Conservation (phyloP, 1,140 invertebrate genomes). For the Saxidomus purpurata region DNA sequence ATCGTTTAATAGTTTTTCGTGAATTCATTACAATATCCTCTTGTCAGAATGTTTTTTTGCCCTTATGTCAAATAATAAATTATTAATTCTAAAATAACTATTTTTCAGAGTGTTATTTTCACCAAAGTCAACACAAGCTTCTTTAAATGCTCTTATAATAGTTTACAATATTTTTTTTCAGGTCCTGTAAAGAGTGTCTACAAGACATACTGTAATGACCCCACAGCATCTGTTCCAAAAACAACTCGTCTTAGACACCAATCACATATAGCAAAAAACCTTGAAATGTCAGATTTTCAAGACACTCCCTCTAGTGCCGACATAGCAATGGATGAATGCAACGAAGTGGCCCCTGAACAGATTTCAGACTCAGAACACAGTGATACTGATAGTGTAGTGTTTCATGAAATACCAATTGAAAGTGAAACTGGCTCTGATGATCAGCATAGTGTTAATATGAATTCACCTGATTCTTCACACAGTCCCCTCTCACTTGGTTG, state of each 20-base stretch:
- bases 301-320: neutral
- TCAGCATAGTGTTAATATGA: constrained; percentile 31
- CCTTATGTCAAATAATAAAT: too few relatives aligned
- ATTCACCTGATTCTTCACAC: too few relatives aligned
- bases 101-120: too few relatives aligned
- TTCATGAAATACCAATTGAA: constrained; percentile 35
- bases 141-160: too few relatives aligned
- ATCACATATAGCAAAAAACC: constrained; percentile 28
- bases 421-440: constrained; percentile 21
- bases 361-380: constrained; percentile 40
- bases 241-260: constrained; percentile 34
- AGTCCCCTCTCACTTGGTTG: constrained; percentile 30
- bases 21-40: too few relatives aligned
- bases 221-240: constrained; percentile 30
- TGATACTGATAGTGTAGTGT: constrained; percentile 40
- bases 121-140: too few relatives aligned
- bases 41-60: too few relatives aligned
- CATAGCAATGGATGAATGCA: constrained; percentile 20
- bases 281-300: constrained; percentile 36
- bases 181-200: constrained; percentile 37
- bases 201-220: constrained; percentile 44
- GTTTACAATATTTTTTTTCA: too few relatives aligned
- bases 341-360: constrained; percentile 27
- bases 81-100: too few relatives aligned
- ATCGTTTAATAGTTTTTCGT: too few relatives aligned